Conservation (phyloP, 2,888 invertebrate genomes). For the Volucella inflata region DNA sequence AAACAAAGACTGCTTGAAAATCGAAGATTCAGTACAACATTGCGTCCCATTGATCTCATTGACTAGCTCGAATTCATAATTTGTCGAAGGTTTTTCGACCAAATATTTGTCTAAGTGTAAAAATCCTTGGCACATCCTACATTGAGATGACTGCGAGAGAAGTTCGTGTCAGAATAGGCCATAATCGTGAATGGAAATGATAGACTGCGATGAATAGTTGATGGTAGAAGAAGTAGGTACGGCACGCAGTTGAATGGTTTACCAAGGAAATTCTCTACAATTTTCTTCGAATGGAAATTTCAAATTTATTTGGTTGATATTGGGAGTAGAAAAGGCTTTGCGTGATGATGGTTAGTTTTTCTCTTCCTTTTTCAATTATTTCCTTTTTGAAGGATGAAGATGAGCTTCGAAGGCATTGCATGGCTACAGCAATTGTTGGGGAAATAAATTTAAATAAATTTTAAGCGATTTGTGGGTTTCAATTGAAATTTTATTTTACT, state of each 20-base stretch:
- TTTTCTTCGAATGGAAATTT: conserved; percentile 62
- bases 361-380: conserved; percentile 69
- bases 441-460: conserved; percentile 57
- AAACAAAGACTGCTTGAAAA: too few species aligned
- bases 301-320: conserved; percentile 48
- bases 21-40: too few species aligned
- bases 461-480: conserved; percentile 55
- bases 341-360: conserved; percentile 46
- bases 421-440: conserved; percentile 8
- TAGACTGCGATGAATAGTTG: conserved; percentile 72
- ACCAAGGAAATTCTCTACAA: conserved; percentile 36
- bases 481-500: conserved; percentile 20
- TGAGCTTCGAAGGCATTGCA: conserved; percentile 38
- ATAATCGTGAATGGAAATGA: conserved; percentile 67
- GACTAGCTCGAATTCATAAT: too few species aligned
- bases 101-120: conserved; percentile 22
- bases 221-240: conserved; percentile 45
- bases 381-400: conserved; percentile 58
- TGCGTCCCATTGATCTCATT: too few species aligned
- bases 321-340: background rate
- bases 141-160: conserved; percentile 19
- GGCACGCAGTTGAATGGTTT: conserved; percentile 47
- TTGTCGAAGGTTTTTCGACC: background rate
- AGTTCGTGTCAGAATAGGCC: conserved; percentile 50
- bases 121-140: background rate